phyloP scores from a whole-genome alignment of 2,113 vertebrate genomes.

The Scytalopus superciliaris region DNA sequence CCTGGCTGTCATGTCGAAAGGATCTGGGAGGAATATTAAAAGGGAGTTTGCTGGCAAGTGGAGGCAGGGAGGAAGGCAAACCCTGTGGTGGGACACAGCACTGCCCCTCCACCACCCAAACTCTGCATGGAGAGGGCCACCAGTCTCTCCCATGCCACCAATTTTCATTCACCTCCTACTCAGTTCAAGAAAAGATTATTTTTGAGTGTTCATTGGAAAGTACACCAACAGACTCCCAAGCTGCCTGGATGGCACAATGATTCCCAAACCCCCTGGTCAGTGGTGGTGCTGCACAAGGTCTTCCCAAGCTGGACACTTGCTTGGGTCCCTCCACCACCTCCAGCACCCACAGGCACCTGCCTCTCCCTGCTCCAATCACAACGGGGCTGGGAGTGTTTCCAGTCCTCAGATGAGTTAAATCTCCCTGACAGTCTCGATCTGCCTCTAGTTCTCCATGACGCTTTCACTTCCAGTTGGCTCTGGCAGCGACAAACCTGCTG shows the following conservation, averaged over 20 bases:
- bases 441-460: conserved; percentile 76
- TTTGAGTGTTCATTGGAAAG: rapidly evolving
- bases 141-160: not conserved
- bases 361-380: conserved; percentile 20
- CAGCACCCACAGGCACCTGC: not conserved
- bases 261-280: not conserved
- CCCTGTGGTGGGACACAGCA: not conserved
- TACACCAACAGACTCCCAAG: rapidly evolving
- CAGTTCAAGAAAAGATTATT: not conserved
- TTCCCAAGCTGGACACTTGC: not conserved
- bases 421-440: conserved; percentile 88
- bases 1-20: conserved; percentile 23
- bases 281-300: not conserved
- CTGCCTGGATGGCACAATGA: rapidly evolving
- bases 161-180: not conserved
- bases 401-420: conserved; percentile 82
- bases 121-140: not conserved
- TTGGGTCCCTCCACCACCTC: not conserved
- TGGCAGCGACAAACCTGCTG: conserved; percentile 82
- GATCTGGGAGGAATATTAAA: conserved; percentile 39
- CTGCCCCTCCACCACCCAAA: not conserved
- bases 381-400: conserved; percentile 36
- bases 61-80: not conserved
- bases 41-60: not conserved
- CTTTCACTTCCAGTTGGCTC: conserved; percentile 82